A percentile compares a stretch with the other conserved stretches of the same genome.
Conservation (phyloP, 2,797 vertebrate genomes). For the Mormyrops attenuatus region DNA sequence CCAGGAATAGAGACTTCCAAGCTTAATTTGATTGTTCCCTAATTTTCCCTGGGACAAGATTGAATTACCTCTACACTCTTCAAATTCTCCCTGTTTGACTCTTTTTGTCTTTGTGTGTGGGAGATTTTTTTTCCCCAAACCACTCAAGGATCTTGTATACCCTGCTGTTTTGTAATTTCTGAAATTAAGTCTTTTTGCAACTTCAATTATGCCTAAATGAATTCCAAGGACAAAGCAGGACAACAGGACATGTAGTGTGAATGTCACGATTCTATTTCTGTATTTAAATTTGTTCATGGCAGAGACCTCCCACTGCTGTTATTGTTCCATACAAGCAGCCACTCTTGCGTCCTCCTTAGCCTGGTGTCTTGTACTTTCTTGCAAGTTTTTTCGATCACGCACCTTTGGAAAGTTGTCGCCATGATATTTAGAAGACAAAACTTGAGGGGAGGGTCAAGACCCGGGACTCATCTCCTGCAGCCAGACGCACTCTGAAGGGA, state of each 20-base stretch:
- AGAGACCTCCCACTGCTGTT: neutral
- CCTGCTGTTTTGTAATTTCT: slow-evolving; percentile 58
- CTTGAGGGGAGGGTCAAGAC: neutral
- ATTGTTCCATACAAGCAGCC: neutral
- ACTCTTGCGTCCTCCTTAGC: neutral
- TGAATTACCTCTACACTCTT: slow-evolving; percentile 57
- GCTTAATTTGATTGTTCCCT: slow-evolving; percentile 33
- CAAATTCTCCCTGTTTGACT: slow-evolving; percentile 54
- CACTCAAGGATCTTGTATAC: slow-evolving; percentile 31
- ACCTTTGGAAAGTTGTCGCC: neutral
- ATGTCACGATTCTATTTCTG: neutral
- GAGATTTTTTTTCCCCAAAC: slow-evolving; percentile 31
- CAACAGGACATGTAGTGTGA: neutral
- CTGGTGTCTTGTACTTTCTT: neutral
- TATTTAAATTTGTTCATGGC: neutral
- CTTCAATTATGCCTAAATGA: slow-evolving; percentile 50
- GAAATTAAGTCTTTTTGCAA: slow-evolving; percentile 56
- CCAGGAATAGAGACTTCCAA: slow-evolving; percentile 21
- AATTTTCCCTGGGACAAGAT: slow-evolving; percentile 47
- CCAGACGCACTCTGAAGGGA: neutral
- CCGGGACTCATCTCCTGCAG: neutral
- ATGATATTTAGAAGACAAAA: neutral
- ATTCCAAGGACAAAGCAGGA: slow-evolving; percentile 55
- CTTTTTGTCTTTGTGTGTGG: slow-evolving; percentile 23
- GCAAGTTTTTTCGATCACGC: neutral